Evolutionary conservation across 1,140 invertebrate species (phyloP).

Genomic region (Uloborus diversus): DNA sequence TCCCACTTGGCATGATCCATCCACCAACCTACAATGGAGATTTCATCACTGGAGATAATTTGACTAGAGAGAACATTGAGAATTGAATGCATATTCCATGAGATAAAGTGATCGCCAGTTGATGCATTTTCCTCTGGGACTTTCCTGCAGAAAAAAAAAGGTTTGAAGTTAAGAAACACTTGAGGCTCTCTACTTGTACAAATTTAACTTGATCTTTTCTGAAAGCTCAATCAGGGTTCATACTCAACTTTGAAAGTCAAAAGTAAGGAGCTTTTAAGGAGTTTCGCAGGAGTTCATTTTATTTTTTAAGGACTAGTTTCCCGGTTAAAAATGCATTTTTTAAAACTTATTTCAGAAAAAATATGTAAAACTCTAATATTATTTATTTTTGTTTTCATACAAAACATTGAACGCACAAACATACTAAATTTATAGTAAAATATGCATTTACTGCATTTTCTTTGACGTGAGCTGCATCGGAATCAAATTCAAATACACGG

Average conservation of each 20-base stretch:
- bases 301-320: background rate
- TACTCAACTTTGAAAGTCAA: background rate
- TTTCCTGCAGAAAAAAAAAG: conserved; percentile 34
- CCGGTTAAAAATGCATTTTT: background rate
- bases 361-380: background rate
- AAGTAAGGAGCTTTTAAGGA: background rate
- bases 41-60: conserved; percentile 51
- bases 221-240: background rate
- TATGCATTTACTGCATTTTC: too few species aligned
- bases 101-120: conserved; percentile 25
- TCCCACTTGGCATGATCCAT: conserved; percentile 60
- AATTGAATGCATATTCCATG: conserved; percentile 30
- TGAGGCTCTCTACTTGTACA: background rate
- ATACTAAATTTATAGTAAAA: too few species aligned
- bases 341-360: background rate
- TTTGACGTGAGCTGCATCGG: too few species aligned
- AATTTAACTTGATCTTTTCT: background rate
- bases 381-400: too few species aligned
- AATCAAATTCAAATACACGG: too few species aligned
- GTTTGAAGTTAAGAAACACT: background rate
- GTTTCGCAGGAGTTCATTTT: background rate
- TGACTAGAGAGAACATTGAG: conserved; percentile 57
- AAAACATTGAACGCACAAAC: too few species aligned
- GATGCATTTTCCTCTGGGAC: conserved; percentile 19
- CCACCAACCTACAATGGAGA: conserved; percentile 59